These are phyloP conservation scores for Asteroscopus sphinx DNA, from an alignment of 2,888 invertebrate genomes.

Conservation along the genomic window DNA sequence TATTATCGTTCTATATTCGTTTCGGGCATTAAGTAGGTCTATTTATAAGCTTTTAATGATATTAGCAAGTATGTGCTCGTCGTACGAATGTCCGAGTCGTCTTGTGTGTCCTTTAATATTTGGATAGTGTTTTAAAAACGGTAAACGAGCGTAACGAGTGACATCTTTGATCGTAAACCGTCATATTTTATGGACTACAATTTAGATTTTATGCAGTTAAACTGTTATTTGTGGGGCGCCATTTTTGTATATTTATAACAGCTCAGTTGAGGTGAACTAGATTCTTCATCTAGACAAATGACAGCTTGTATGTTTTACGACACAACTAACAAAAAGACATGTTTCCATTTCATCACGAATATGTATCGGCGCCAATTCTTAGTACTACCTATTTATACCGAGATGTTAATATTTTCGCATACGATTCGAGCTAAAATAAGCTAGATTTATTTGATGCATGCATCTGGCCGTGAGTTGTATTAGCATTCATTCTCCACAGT, in stretches of 20 bases:
- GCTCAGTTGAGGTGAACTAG: slow-evolving; percentile 4
- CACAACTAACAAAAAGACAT: background rate
- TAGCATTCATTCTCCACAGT: slow-evolving; percentile 45
- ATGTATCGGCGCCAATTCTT: slow-evolving; percentile 4
- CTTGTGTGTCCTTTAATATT: slow-evolving; percentile 58
- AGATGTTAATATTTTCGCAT: slow-evolving; percentile 6
- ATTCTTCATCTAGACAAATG: background rate
- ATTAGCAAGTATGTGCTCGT: slow-evolving; percentile 61
- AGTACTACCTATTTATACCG: slow-evolving; percentile 5
- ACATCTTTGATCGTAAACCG: slow-evolving; percentile 44
- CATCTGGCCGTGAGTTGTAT: slow-evolving; percentile 37
- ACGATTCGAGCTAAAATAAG: slow-evolving; percentile 30
- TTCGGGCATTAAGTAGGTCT: slow-evolving; percentile 52
- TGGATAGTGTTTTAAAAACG: slow-evolving; percentile 41
- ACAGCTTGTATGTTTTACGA: background rate
- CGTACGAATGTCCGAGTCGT: slow-evolving; percentile 56
- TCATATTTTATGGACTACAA: slow-evolving; percentile 35
- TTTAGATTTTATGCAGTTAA: slow-evolving; percentile 30
- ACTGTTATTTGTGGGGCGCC: slow-evolving; percentile 13
- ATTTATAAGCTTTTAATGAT: slow-evolving; percentile 70
- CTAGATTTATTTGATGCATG: slow-evolving; percentile 33
- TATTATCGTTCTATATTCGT: slow-evolving; percentile 51
- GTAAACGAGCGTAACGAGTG: slow-evolving; percentile 41
- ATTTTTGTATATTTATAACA: slow-evolving; percentile 22
- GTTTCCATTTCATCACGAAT: background rate